phyloP scores from a whole-genome alignment of 2,888 invertebrate species.

The Erebia aethiops region DNA sequence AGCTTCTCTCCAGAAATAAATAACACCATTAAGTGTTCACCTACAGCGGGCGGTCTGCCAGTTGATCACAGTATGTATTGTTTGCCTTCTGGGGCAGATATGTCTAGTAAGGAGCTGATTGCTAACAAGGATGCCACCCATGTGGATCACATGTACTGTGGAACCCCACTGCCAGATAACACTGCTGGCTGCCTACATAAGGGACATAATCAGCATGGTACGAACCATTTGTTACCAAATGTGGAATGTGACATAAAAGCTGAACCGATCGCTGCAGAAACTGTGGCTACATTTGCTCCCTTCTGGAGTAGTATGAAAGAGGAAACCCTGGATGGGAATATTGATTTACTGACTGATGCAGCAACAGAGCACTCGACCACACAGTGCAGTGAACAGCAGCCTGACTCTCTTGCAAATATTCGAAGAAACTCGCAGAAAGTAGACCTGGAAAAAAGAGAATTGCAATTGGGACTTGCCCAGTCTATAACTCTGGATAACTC shows the following conservation, averaged over 20 bases:
- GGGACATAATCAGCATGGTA: background rate
- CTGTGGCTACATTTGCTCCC: too few species aligned
- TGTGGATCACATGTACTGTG: background rate
- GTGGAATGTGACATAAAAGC: background rate
- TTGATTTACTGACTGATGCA: too few species aligned
- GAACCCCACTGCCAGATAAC: background rate
- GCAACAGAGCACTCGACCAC: too few species aligned
- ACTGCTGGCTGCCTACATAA: background rate
- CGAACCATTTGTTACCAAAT: background rate
- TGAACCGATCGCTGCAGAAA: background rate
- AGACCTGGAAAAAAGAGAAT: too few species aligned
- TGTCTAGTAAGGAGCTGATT: background rate
- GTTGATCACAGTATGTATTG: background rate
- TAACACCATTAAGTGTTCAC: background rate
- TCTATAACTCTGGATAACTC: too few species aligned
- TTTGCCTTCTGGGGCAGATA: background rate
- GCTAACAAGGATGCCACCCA: background rate
- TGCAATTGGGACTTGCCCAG: too few species aligned
- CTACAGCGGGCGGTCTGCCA: background rate
- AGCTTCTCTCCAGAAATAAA: background rate
- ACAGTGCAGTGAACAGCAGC: too few species aligned
- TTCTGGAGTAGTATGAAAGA: background rate
- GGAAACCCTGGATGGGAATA: too few species aligned
- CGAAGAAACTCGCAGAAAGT: too few species aligned
- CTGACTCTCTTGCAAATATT: too few species aligned